A percentile compares a stretch with the other conserved stretches of the same genome.
Evolutionary conservation across 2,797 vertebrate genomes (phyloP).

Genomic region (Lagorchestes hirsutus): DNA sequence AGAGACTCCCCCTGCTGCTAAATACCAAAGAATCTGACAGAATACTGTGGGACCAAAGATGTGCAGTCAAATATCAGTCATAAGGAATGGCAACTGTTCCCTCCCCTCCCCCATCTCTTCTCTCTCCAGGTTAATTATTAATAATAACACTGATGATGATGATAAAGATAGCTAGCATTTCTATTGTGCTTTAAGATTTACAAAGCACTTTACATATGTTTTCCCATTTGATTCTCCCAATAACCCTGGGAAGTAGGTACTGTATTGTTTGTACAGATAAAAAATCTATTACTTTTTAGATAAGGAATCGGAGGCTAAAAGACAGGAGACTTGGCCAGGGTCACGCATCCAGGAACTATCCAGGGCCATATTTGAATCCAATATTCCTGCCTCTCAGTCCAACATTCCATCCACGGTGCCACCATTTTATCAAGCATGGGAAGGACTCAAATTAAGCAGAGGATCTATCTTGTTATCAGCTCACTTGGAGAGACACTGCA

Average conservation of each 20-base stretch:
- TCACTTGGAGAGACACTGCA: conserved; percentile 22
- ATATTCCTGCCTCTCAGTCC: neutral
- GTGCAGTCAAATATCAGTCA: neutral
- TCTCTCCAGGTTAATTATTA: neutral
- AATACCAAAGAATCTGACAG: neutral
- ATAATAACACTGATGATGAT: neutral
- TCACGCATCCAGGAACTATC: neutral
- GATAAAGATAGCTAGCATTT: neutral
- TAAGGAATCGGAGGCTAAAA: neutral
- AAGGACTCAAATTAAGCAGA: neutral
- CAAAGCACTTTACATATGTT: neutral
- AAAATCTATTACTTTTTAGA: neutral
- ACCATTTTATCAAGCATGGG: neutral
- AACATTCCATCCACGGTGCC: neutral
- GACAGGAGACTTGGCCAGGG: neutral
- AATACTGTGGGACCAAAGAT: neutral
- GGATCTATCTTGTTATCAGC: neutral
- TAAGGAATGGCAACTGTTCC: neutral
- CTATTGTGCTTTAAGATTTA: neutral
- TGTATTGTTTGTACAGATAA: too few species aligned
- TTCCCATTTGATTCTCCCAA: neutral
- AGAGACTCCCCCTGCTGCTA: conserved; percentile 26
- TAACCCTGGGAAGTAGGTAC: neutral
- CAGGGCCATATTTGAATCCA: neutral
- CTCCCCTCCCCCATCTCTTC: neutral